Evolutionary conservation across 2,888 invertebrate genomes (phyloP).

Genomic region (Scaptomyza parva): DNA sequence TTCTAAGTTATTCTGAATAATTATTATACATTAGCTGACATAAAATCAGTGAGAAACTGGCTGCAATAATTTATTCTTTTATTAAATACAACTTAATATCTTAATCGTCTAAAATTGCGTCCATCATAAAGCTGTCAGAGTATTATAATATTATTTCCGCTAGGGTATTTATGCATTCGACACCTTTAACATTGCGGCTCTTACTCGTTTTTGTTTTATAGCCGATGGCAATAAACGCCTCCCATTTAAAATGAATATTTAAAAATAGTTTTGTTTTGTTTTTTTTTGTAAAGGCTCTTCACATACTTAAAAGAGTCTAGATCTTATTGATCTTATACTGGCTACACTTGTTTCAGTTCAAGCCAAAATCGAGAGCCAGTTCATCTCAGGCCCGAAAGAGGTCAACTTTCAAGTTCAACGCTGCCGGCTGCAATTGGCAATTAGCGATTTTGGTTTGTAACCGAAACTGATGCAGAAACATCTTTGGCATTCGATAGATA

Average conservation of each 20-base stretch:
- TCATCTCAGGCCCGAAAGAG: slow-evolving; percentile 57
- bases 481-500: not conserved
- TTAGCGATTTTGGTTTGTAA: slow-evolving; percentile 58
- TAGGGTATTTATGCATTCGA: slow-evolving; percentile 19
- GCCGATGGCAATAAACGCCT: slow-evolving; percentile 49
- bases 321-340: slow-evolving; percentile 33
- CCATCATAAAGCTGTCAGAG: not conserved
- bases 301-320: slow-evolving; percentile 1
- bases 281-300: slow-evolving; percentile 4
- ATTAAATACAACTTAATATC: not conserved
- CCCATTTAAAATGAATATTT: slow-evolving; percentile 33
- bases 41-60: not conserved
- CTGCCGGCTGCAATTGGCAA: slow-evolving; percentile 64
- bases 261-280: slow-evolving; percentile 17
- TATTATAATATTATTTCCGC: not conserved
- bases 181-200: not conserved
- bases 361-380: slow-evolving; percentile 16
- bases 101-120: not conserved
- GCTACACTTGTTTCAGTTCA: slow-evolving; percentile 30
- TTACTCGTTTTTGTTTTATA: slow-evolving; percentile 4
- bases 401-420: slow-evolving; percentile 45
- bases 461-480: slow-evolving; percentile 21
- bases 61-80: slow-evolving; percentile 16
- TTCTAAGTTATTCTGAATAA: slow-evolving; percentile 2
- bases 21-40: not conserved